Base-by-base conservation (phyloP, 2,113 vertebrate species). In the Alligator sinensis region DNA sequence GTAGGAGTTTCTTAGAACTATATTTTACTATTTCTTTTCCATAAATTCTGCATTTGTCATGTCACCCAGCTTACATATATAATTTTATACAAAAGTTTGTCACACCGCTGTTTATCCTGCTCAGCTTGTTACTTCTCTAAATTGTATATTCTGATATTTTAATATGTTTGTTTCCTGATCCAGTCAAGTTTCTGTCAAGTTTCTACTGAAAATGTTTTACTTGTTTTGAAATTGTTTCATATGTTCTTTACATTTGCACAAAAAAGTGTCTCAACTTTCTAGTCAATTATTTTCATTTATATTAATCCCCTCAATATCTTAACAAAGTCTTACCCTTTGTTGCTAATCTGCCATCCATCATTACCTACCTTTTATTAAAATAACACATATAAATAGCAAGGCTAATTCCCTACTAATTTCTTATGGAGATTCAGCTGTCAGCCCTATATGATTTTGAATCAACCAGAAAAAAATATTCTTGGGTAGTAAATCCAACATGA, bases 361-460 rank as follows among this genome's bases (percentile, higher is more conserved):
- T 75, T 94, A 95, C 84, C 70, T 96, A 95, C 84, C 78, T 93
- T 95, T 92, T 88, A 82, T 82, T 96, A 96, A 95, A 96, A 95
- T 27, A 95, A 97, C 85, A 94, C 72, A 94, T 70, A 91, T 94
- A 97, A 96, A 93, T 70, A 94, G 82, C 75, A 94, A 70, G 80
- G 77, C 92, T 89, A 83, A 62, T 94, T 93, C 94, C 91, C 59
- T 77, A 58, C 76, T 96, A 95, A 97, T 96, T 96, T 96, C 92
- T 96, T 96, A 96, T 54, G 95, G 95, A 96, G 88, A 96, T 94
- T 93, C 0, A 0, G 63, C 87, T 91, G 88, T 90, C 93, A 91
- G 75, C 92, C 92, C 74, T 86, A 94, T 89, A 94, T 92, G 79
- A 94, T 89, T 93, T 96, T 97, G 94, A 93, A 96, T 88, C 77